Evolutionary conservation across 2,888 invertebrate species (phyloP).

Genomic region (Xestia ashworthii): DNA sequence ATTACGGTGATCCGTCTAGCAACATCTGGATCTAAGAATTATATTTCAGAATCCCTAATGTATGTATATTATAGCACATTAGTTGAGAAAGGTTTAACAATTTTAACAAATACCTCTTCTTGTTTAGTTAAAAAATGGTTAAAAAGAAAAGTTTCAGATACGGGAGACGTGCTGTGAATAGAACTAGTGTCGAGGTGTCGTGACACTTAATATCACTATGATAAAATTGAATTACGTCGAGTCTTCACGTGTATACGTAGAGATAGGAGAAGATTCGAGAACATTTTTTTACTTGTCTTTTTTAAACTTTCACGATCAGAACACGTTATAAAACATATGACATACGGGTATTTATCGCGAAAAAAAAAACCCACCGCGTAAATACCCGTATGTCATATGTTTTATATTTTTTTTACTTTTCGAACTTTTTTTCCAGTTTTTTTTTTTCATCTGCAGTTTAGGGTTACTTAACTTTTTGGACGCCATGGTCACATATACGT

Average conservation of each 20-base stretch:
- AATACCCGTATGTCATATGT: too few species aligned
- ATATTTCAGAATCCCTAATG: conserved; percentile 34
- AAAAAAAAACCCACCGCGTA: too few species aligned
- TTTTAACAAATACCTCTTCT: conserved; percentile 29
- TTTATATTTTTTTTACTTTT: too few species aligned
- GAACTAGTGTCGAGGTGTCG: conserved; percentile 71
- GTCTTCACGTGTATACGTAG: conserved; percentile 66
- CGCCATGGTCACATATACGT: too few species aligned
- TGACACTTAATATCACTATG: conserved; percentile 82
- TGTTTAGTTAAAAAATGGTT: conserved; percentile 49
- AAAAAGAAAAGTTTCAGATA: conserved; percentile 69
- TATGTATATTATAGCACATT: conserved; percentile 23
- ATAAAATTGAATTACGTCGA: conserved; percentile 81
- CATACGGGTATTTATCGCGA: too few species aligned
- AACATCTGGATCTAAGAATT: conserved; percentile 49
- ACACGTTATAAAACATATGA: too few species aligned
- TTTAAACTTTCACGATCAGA: too few species aligned
- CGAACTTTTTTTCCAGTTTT: too few species aligned
- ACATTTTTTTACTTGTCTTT: not conserved
- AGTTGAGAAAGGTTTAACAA: conserved; percentile 15
- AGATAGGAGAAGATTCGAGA: conserved; percentile 46
- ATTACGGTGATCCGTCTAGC: conserved; percentile 45
- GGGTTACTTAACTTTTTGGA: too few species aligned
- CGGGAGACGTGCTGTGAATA: conserved; percentile 74
- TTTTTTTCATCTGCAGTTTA: not conserved